phyloP scores from a whole-genome alignment of 2,797 vertebrate species.

The Siniperca undulata region DNA sequence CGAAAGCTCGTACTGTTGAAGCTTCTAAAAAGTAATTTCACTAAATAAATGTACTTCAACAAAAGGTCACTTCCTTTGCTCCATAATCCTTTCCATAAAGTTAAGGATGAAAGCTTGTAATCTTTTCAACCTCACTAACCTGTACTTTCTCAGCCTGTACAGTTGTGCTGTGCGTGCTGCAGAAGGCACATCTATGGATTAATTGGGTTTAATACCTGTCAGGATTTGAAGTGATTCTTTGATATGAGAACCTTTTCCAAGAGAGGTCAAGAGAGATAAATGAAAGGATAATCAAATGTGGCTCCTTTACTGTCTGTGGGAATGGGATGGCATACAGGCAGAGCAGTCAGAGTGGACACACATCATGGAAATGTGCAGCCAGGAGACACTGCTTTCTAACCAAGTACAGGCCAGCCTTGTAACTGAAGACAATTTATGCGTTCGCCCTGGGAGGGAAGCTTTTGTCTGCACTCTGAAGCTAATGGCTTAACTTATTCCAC shows the following conservation, averaged over 20 bases:
- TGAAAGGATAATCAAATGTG: slow-evolving; percentile 23
- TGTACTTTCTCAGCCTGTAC: slow-evolving; percentile 43
- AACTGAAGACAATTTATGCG: slow-evolving; percentile 62
- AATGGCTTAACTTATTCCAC: slow-evolving; percentile 44
- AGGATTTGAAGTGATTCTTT: slow-evolving; percentile 10
- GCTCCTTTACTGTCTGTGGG: slow-evolving; percentile 68
- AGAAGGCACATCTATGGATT: slow-evolving; percentile 32
- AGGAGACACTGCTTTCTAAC: slow-evolving; percentile 50
- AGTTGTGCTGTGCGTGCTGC: slow-evolving; percentile 17
- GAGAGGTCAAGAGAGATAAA: background rate
- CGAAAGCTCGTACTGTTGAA: background rate
- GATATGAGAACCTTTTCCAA: background rate
- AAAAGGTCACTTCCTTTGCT: slow-evolving; percentile 34
- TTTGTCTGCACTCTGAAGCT: slow-evolving; percentile 55
- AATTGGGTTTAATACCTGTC: slow-evolving; percentile 42
- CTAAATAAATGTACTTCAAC: slow-evolving; percentile 50
- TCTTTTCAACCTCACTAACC: slow-evolving; percentile 68
- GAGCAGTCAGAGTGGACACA: slow-evolving; percentile 26
- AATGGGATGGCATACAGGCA: slow-evolving; percentile 70
- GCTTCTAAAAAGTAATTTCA: slow-evolving; percentile 31
- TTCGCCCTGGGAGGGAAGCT: slow-evolving; percentile 34
- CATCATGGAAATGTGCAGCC: slow-evolving; percentile 39
- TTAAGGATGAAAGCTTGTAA: slow-evolving; percentile 73
- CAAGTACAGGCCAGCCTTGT: slow-evolving; percentile 50
- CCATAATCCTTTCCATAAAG: slow-evolving; percentile 75